Evolutionary conservation across 2,888 invertebrate genomes (phyloP), one percentile per base, ranked within the genome.

Genomic region (Chymomyza fuscimana): DNA sequence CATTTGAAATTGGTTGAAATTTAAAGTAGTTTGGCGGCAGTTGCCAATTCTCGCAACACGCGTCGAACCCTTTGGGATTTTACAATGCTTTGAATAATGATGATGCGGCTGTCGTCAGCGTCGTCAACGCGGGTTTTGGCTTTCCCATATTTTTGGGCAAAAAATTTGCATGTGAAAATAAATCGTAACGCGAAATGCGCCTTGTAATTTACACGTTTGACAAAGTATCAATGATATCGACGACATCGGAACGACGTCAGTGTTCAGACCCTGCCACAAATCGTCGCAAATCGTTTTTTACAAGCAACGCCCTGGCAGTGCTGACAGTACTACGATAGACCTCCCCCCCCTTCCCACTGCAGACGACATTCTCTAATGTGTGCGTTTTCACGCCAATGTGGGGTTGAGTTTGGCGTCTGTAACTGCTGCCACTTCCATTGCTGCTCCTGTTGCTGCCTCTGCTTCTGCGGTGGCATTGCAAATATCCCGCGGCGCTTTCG

Each of bases 121-220:
- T 51, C 63, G 50, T 64, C 64, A 64, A 70, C 69, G 63, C 40
- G 63, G 32, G 32, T 5, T 36, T 62, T 36, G 63, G 54, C 67
- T 72, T 66, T 73, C 29, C 60, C 29, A 60, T 60, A 60, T 63
- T 73, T 71, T 72, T 66, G 69, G 67, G 63, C 70, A 0, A 46
- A 46, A 82, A 82, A 86, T 86, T 88, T 86, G 85, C 88, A 86
- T 85, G 88, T 75, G 85, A 69, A 73, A 73, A 76, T 75, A 72
- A 82, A 84, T 74, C 74, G 86, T 72, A 60, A 73, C 70, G 74
- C 65, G 69, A 82, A 87, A 82, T 82, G 79, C 83, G 74, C 87
- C 85, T 81, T 88, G 89, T 88, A 89, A 89, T 89, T 89, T 87
- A 82, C 86, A 84, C 90, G 80, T 86, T 86, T 90, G 88, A 79